Evolutionary conservation across 2,888 invertebrate species (phyloP).

Genomic region (Noctua janthe): DNA sequence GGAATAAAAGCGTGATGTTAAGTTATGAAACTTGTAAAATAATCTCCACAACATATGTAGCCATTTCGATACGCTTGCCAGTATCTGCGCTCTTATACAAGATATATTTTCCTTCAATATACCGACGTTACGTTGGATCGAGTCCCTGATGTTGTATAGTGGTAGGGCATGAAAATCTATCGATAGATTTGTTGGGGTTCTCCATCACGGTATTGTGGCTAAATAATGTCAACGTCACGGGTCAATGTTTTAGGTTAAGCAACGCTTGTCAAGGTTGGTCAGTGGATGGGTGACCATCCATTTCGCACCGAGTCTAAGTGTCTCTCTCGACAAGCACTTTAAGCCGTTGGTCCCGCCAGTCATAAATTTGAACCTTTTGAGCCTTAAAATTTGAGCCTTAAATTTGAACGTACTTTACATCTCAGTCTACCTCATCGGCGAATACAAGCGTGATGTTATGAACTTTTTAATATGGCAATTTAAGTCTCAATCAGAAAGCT

Average conservation of each 20-base stretch:
- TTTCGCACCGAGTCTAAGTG: background rate
- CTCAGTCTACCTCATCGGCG: background rate
- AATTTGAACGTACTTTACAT: background rate
- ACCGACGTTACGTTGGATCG: slow-evolving; percentile 74
- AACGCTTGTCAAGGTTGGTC: background rate
- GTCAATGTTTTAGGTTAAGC: background rate
- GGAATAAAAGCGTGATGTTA: background rate
- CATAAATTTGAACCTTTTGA: too few relatives aligned
- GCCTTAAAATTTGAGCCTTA: too few relatives aligned
- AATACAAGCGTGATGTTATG: too few relatives aligned
- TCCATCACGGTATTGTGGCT: background rate
- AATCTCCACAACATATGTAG: background rate
- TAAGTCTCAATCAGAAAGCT: too few relatives aligned
- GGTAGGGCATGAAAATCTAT: slow-evolving; percentile 44
- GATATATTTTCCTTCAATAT: slow-evolving; percentile 80
- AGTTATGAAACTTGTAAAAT: background rate
- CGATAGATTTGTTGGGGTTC: slow-evolving; percentile 20
- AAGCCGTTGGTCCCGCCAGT: background rate
- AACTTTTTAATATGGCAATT: too few relatives aligned
- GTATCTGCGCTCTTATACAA: slow-evolving; percentile 53
- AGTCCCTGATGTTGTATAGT: slow-evolving; percentile 70
- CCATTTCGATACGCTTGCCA: slow-evolving; percentile 34
- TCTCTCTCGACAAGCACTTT: background rate
- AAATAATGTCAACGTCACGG: background rate
- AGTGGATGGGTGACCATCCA: background rate